Evolutionary conservation across 2,797 vertebrate genomes (phyloP).

Genomic region (Manis javanica): DNA sequence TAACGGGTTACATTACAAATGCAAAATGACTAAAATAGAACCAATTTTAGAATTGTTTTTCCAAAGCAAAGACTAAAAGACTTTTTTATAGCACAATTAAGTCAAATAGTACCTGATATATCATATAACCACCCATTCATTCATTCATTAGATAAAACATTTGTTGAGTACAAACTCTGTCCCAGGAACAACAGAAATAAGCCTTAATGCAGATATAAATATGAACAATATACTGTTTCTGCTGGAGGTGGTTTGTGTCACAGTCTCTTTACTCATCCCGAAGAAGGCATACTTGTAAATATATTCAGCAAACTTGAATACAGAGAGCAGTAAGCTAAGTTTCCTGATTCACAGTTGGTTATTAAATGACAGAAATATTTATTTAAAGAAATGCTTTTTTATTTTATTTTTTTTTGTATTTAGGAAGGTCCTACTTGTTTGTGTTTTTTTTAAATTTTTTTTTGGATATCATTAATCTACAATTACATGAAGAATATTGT

Average conservation of each 20-base stretch:
- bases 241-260: background rate
- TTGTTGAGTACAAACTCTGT: background rate
- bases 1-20: background rate
- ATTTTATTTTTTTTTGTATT: too few species aligned
- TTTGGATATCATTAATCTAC: too few species aligned
- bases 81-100: background rate
- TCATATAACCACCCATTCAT: background rate
- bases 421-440: too few species aligned
- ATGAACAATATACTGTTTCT: background rate
- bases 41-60: background rate
- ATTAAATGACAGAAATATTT: background rate
- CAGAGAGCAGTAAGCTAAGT: background rate
- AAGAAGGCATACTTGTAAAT: background rate
- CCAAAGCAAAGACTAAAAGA: background rate
- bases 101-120: background rate
- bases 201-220: background rate
- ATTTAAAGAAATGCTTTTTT: background rate
- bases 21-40: background rate
- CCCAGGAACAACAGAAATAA: background rate
- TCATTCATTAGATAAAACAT: background rate
- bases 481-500: too few species aligned
- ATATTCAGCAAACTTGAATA: background rate
- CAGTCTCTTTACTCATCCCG: background rate
- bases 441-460: too few species aligned
- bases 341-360: constrained; percentile 13